Conservation (phyloP, 2,888 invertebrate genomes). For the Drepanosiphum platanoidis region DNA sequence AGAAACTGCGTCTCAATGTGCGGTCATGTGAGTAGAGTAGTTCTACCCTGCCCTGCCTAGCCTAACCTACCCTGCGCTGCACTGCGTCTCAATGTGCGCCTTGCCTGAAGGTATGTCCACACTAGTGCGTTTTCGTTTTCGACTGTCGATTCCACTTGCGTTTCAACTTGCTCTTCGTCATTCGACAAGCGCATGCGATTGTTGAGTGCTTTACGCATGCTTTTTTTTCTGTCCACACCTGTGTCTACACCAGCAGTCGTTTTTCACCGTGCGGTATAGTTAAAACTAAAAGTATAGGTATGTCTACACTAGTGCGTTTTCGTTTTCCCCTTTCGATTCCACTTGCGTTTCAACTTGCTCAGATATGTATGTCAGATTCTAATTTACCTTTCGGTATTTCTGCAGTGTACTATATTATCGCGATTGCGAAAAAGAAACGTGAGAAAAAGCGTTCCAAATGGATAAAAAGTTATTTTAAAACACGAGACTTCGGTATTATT, state of each 20-base stretch:
- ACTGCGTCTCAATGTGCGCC: constrained; percentile 7
- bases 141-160: no score
- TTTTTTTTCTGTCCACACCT: constrained; percentile 3
- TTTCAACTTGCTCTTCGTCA: constrained; percentile 30
- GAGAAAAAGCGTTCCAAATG: constrained; percentile 45
- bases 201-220: constrained; percentile 22
- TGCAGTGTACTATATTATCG: constrained; percentile 35
- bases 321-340: constrained; percentile 21
- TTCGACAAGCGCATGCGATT: constrained; percentile 28
- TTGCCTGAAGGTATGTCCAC: no score
- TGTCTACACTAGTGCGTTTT: constrained; percentile 42
- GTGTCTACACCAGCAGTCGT: constrained; percentile 24
- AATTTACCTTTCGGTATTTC: no score
- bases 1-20: background rate
- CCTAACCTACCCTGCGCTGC: background rate
- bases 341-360: constrained; percentile 37
- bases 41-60: background rate
- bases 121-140: no score
- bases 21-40: background rate
- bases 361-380: no score
- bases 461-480: constrained; percentile 42
- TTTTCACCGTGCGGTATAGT: constrained; percentile 27
- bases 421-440: constrained; percentile 40
- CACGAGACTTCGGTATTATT: background rate
- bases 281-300: constrained; percentile 15